Percentiles rank a stretch among this genome's conserved stretches.
Conservation (phyloP, 2,888 invertebrate species). For the Perdita meconis region DNA sequence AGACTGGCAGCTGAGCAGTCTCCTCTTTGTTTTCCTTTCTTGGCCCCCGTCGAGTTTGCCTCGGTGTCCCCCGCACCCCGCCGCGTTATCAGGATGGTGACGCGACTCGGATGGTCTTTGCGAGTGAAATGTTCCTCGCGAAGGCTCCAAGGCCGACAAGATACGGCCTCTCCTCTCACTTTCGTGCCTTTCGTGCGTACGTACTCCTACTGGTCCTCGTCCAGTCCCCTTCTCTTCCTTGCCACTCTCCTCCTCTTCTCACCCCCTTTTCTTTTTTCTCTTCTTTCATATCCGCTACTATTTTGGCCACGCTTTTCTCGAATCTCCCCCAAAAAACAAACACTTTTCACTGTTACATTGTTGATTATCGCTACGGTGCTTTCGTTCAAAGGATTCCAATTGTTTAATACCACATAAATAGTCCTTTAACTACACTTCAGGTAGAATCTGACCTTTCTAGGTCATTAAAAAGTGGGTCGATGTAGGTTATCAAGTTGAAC, state of each 20-base stretch:
- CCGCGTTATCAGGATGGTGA: conserved; percentile 60
- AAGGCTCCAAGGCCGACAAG: conserved; percentile 77
- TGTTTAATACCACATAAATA: too few relatives aligned
- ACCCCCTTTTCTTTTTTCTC: conserved; percentile 25
- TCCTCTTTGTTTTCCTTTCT: conserved; percentile 23
- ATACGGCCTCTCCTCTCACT: conserved; percentile 77
- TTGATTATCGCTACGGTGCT: too few relatives aligned
- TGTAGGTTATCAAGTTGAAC: too few relatives aligned
- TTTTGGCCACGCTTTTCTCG: too few relatives aligned
- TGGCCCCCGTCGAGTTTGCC: neutral
- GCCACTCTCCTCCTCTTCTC: conserved; percentile 21
- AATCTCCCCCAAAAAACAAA: too few relatives aligned
- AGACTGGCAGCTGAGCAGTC: conserved; percentile 4
- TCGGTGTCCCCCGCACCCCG: conserved; percentile 47
- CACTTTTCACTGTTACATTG: too few relatives aligned
- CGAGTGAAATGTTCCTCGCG: conserved; percentile 77
- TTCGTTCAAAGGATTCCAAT: too few relatives aligned
- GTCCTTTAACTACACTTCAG: too few relatives aligned
- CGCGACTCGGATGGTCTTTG: conserved; percentile 67
- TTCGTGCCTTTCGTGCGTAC: conserved; percentile 68
- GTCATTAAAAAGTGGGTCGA: too few relatives aligned
- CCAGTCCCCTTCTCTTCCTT: conserved; percentile 52
- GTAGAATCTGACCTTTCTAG: too few relatives aligned
- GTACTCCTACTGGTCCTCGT: conserved; percentile 39
- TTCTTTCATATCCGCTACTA: neutral